These are phyloP conservation scores for Pluvialis apricaria DNA, from an alignment of 2,113 vertebrate genomes.

Conservation along the genomic window DNA sequence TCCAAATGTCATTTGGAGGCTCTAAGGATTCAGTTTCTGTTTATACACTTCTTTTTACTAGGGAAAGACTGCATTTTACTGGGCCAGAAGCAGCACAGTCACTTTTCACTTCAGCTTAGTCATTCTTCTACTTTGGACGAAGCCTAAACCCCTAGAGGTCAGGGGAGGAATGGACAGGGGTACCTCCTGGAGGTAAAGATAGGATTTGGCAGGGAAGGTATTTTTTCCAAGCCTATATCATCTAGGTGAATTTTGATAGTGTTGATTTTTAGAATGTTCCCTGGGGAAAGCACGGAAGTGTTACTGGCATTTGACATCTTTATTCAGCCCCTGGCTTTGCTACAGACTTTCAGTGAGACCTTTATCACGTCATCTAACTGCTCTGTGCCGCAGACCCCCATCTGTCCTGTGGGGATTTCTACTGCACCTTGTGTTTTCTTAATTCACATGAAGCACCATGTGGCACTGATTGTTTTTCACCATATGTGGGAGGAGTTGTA, in stretches of 20 bases:
- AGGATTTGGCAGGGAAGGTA: background rate
- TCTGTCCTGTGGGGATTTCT: background rate
- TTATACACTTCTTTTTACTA: background rate
- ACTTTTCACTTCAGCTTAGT: background rate
- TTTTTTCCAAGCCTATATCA: background rate
- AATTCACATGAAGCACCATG: fast-evolving
- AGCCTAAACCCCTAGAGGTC: slow-evolving; percentile 2
- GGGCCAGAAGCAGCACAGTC: background rate
- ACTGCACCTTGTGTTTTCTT: background rate
- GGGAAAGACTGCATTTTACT: background rate
- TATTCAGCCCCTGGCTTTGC: background rate
- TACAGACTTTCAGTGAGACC: background rate
- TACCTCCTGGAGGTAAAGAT: background rate
- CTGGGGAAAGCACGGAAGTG: background rate
- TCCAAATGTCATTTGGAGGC: background rate
- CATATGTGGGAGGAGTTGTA: background rate
- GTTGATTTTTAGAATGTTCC: background rate
- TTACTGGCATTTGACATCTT: background rate
- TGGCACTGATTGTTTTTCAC: background rate
- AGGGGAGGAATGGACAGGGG: background rate
- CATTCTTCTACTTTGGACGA: background rate
- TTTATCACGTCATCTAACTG: background rate
- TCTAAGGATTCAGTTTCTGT: background rate
- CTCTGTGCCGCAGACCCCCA: background rate
- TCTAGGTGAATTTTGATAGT: background rate